phyloP scores from a whole-genome alignment of 2,888 invertebrate genomes.

The Clostera curtula region DNA sequence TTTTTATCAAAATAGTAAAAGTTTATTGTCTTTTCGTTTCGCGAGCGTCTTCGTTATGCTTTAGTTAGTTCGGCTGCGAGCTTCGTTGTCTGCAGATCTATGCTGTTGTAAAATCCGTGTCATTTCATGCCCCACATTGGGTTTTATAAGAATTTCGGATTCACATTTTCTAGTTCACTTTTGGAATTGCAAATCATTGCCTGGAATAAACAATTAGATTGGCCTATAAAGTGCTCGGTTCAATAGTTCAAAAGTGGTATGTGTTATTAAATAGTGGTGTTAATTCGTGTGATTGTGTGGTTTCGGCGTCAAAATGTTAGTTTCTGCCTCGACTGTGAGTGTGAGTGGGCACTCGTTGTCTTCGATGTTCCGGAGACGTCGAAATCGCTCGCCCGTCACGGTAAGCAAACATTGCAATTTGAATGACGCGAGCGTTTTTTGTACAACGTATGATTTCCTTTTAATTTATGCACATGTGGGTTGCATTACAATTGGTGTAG shows the following conservation, averaged over 20 bases:
- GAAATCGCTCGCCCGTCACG: conserved; percentile 36
- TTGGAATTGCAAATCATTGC: too few relatives aligned
- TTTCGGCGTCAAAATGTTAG: conserved; percentile 46
- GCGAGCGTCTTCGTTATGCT: conserved; percentile 23
- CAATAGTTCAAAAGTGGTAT: too few relatives aligned
- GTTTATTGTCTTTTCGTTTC: conserved; percentile 27
- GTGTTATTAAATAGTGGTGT: conserved; percentile 25
- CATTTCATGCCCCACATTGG: too few relatives aligned
- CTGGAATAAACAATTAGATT: too few relatives aligned
- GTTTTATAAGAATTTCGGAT: too few relatives aligned
- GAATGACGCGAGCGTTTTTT: too few relatives aligned
- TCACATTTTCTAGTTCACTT: too few relatives aligned
- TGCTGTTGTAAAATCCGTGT: not conserved
- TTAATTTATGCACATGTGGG: too few relatives aligned
- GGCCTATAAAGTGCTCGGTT: too few relatives aligned
- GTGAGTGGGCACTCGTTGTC: conserved; percentile 48
- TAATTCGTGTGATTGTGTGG: too few relatives aligned
- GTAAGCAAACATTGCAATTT: conserved; percentile 26
- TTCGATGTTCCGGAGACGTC: conserved; percentile 49
- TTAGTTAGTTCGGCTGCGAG: conserved; percentile 17
- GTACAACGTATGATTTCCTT: too few relatives aligned
- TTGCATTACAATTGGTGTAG: too few relatives aligned
- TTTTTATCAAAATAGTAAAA: conserved; percentile 28
- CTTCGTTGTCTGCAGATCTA: conserved; percentile 14
- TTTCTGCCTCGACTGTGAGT: conserved; percentile 42